Percentiles rank a stretch among this genome's conserved stretches.
Evolutionary conservation across 1,140 invertebrate species (phyloP).

Genomic region (Pollicipes pollicipes): DNA sequence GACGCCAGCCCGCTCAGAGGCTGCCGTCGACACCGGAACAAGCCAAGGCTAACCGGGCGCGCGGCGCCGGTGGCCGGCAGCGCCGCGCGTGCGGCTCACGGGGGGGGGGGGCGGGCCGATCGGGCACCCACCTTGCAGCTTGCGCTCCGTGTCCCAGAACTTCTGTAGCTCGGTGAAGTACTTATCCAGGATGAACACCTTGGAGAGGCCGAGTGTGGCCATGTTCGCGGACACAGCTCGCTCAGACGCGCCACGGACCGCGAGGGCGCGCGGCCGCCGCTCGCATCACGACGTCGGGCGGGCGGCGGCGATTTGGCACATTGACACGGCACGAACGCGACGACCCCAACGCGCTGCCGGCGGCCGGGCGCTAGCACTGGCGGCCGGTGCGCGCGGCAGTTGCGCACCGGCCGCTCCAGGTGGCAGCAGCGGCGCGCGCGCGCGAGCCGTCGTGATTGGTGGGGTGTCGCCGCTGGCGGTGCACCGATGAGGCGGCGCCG

Average conservation of each 20-base stretch:
- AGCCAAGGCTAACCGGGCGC: too few relatives aligned
- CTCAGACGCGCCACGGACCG: too few relatives aligned
- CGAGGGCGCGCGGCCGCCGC: too few relatives aligned
- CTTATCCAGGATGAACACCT: conserved; percentile 93
- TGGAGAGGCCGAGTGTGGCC: conserved; percentile 80
- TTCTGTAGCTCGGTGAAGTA: conserved; percentile 90
- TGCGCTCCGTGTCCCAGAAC: conserved; percentile 91
- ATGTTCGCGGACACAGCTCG: conserved; percentile 26
- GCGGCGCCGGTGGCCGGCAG: too few relatives aligned
- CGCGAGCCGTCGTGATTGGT: too few relatives aligned
- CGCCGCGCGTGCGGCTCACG: too few relatives aligned
- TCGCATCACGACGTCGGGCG: neutral
- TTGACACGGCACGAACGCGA: neutral
- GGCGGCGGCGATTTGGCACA: neutral
- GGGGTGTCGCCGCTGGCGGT: too few relatives aligned
- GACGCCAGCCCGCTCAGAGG: too few relatives aligned
- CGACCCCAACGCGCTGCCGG: neutral
- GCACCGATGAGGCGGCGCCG: too few relatives aligned
- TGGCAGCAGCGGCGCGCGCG: neutral
- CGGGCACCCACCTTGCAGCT: conserved; percentile 62
- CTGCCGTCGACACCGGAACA: too few relatives aligned
- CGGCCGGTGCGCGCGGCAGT: neutral
- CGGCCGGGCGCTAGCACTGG: neutral
- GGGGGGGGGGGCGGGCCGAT: too few relatives aligned
- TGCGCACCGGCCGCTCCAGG: neutral